phyloP scores from a whole-genome alignment of 2,797 vertebrate genomes.

The Syngnathus rostellatus region DNA sequence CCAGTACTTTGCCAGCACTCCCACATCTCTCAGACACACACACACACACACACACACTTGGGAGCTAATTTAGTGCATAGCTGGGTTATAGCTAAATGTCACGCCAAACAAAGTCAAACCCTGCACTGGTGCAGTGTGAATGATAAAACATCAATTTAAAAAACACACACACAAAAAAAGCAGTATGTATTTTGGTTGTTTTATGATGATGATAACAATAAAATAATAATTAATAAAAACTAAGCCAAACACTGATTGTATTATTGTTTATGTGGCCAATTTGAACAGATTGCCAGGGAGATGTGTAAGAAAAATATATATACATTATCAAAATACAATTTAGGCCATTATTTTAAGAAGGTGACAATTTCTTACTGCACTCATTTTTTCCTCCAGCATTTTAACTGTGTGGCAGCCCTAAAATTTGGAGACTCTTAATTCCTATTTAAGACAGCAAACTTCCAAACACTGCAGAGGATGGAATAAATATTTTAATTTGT shows the following conservation, averaged over 20 bases:
- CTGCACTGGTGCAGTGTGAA: not conserved
- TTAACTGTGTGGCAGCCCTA: not conserved
- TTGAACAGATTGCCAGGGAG: too few species aligned
- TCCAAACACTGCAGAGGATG: not conserved
- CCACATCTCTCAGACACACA: constrained; percentile 8
- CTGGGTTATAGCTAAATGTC: not conserved
- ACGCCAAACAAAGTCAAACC: not conserved
- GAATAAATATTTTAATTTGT: not conserved
- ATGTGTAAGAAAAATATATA: too few species aligned
- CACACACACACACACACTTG: constrained; percentile 17
- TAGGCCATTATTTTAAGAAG: too few species aligned
- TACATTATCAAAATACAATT: too few species aligned
- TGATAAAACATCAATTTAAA: not conserved
- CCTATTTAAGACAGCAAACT: not conserved
- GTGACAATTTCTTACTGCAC: too few species aligned
- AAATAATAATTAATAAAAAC: too few species aligned
- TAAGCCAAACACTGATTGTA: too few species aligned
- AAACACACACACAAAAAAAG: not conserved
- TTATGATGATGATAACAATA: too few species aligned
- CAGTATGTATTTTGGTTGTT: too few species aligned
- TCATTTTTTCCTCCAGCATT: not conserved
- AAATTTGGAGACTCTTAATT: not conserved
- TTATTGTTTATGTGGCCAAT: too few species aligned
- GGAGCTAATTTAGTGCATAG: constrained; percentile 3
- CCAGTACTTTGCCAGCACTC: constrained; percentile 18